A percentile compares a stretch with the other conserved stretches of the same genome.
phyloP scores from a whole-genome alignment of 2,888 invertebrate genomes.

The Polia nebulosa region DNA sequence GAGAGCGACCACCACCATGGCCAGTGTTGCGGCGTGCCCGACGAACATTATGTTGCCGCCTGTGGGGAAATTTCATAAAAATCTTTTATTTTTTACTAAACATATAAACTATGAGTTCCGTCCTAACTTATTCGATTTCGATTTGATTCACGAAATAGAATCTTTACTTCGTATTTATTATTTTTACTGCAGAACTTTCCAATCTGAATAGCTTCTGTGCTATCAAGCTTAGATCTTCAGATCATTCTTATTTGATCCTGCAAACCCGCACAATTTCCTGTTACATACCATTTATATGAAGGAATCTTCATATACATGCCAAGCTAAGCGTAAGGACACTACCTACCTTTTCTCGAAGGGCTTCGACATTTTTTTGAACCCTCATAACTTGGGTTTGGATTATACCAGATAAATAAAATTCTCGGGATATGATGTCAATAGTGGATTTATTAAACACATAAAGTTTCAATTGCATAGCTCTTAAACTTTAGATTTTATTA shows the following conservation, averaged over 20 bases:
- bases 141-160: not conserved
- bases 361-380: too few relatives aligned
- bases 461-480: too few relatives aligned
- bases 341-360: too few relatives aligned
- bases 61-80: constrained; percentile 66
- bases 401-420: too few relatives aligned
- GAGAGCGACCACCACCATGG: constrained; percentile 94
- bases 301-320: too few relatives aligned
- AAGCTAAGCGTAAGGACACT: too few relatives aligned
- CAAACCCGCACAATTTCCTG: too few relatives aligned
- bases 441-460: too few relatives aligned
- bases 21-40: constrained; percentile 97
- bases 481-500: too few relatives aligned
- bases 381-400: too few relatives aligned
- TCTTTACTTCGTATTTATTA: not conserved
- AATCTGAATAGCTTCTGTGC: not conserved
- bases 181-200: not conserved
- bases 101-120: not conserved
- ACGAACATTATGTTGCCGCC: constrained; percentile 97
- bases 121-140: not conserved
- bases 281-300: too few relatives aligned
- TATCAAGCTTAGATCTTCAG: not conserved
- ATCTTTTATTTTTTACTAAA: not conserved
- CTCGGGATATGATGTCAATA: too few relatives aligned
- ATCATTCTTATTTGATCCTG: not conserved